Conservation (phyloP, 2,888 invertebrate genomes). For the Bombylius major region DNA sequence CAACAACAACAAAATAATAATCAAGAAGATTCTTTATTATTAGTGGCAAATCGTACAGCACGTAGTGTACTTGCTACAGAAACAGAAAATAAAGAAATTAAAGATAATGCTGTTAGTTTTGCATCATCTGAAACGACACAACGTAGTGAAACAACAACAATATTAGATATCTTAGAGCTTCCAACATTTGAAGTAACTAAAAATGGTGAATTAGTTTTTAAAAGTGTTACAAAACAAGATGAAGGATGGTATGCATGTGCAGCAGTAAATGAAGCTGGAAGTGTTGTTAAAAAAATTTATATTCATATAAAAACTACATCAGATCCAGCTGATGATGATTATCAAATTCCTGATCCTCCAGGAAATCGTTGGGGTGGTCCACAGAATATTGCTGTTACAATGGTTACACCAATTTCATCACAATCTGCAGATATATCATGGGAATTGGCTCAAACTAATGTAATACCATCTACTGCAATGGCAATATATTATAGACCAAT, state of each 20-base stretch:
- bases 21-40: not conserved
- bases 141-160: constrained; percentile 9
- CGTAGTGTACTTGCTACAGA: constrained; percentile 14
- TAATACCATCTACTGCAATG: constrained; percentile 16
- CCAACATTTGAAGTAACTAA: constrained; percentile 19
- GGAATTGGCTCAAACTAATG: constrained; percentile 18
- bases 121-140: not conserved
- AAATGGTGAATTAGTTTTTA: constrained; percentile 19
- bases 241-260: constrained; percentile 24
- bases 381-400: constrained; percentile 21
- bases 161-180: constrained; percentile 13
- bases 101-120: not conserved
- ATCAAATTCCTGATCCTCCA: constrained; percentile 18
- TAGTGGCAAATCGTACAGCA: constrained; percentile 9
- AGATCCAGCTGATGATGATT: constrained; percentile 13
- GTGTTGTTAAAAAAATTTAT: constrained; percentile 20
- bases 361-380: constrained; percentile 19
- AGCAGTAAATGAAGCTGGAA: constrained; percentile 23
- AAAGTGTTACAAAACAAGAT: constrained; percentile 18
- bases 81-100: constrained; percentile 12
- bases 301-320: constrained; percentile 17
- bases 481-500: constrained; percentile 21
- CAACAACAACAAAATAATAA: not conserved
- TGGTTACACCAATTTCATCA: constrained; percentile 18
- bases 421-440: constrained; percentile 19